These are phyloP conservation scores for Marmota monax DNA, from an alignment of 2,113 vertebrate genomes.

Conservation along the genomic window DNA sequence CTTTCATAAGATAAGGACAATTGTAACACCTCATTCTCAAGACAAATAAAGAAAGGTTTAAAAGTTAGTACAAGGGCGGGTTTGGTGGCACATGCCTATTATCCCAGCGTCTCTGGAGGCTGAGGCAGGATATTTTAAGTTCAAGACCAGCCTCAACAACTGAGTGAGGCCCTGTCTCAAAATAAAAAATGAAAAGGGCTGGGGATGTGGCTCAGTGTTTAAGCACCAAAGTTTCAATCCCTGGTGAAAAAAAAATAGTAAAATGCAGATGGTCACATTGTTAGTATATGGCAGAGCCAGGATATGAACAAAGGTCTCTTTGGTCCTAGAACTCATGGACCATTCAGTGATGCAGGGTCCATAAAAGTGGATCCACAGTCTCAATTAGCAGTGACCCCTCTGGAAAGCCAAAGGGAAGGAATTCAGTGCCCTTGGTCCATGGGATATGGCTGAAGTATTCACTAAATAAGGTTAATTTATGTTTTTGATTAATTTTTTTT, in stretches of 20 bases:
- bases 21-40: neutral
- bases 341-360: neutral
- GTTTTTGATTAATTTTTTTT: neutral
- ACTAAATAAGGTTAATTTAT: neutral
- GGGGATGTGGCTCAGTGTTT: too few species aligned
- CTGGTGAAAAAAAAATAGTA: neutral
- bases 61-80: neutral
- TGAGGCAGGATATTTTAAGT: too few species aligned
- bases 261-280: neutral
- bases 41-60: constrained; percentile 27
- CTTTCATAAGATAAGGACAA: neutral
- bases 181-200: too few species aligned
- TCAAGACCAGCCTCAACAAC: too few species aligned
- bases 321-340: neutral
- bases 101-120: too few species aligned
- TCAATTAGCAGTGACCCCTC: neutral
- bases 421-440: neutral
- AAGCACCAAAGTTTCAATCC: too few species aligned
- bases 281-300: neutral
- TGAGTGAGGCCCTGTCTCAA: too few species aligned
- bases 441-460: neutral
- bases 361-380: neutral
- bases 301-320: neutral
- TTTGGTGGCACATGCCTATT: too few species aligned
- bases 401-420: neutral